Percentiles rank a stretch among this genome's conserved stretches.
Evolutionary conservation across 2,113 vertebrate species (phyloP).

Genomic region (Pardalotus punctatus): DNA sequence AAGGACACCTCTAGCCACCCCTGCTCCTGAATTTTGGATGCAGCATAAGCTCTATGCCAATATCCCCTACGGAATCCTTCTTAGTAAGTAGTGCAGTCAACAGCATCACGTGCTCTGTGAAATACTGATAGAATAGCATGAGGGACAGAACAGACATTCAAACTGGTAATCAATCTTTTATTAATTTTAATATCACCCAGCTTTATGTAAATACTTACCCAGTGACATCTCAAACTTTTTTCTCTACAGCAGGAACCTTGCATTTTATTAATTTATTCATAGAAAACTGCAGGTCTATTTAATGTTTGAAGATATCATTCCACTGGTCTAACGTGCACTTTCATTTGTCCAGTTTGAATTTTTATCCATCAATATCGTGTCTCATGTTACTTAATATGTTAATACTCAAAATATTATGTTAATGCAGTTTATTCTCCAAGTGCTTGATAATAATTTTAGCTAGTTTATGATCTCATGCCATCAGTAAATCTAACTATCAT

Average conservation of each 20-base stretch:
- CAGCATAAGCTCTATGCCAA: background rate
- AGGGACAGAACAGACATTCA: background rate
- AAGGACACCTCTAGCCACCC: background rate
- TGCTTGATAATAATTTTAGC: background rate
- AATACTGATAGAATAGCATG: background rate
- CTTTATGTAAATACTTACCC: background rate
- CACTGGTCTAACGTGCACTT: background rate
- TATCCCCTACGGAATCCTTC: background rate
- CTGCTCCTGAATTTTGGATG: background rate
- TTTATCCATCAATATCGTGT: background rate
- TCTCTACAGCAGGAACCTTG: background rate
- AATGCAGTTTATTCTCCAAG: background rate
- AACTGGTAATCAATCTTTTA: background rate
- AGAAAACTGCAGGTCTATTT: background rate
- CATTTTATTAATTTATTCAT: background rate
- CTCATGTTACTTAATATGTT: background rate
- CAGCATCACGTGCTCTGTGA: fast-evolving
- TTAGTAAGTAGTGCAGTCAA: background rate
- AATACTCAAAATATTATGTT: background rate
- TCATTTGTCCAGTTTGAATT: background rate
- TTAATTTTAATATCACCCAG: background rate
- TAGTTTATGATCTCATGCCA: background rate
- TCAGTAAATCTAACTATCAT: background rate
- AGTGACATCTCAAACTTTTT: background rate
- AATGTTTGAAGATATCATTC: background rate